Conservation (phyloP, 2,797 vertebrate genomes). For the Sebastes oblongus region DNA sequence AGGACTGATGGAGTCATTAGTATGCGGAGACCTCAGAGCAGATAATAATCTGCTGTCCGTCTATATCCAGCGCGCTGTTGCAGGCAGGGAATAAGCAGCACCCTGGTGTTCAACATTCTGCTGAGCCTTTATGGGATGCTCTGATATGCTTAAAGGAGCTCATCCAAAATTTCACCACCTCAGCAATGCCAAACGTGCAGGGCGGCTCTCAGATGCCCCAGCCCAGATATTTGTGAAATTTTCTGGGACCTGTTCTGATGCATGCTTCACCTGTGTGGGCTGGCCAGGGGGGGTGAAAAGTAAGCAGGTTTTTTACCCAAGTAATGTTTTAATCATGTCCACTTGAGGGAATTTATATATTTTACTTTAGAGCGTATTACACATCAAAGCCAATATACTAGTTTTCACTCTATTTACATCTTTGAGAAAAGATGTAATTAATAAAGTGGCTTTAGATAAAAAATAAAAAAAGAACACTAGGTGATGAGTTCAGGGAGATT, state of each 20-base stretch:
- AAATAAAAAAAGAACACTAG: neutral
- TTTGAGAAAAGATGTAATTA: neutral
- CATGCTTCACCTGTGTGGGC: constrained; percentile 29
- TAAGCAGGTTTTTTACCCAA: constrained; percentile 33
- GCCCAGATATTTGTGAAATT: constrained; percentile 31
- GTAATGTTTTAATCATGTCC: constrained; percentile 48
- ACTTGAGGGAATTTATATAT: constrained; percentile 11
- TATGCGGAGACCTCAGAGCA: constrained; percentile 24
- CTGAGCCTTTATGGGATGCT: constrained; percentile 48
- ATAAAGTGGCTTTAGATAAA: neutral
- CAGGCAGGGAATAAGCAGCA: constrained; percentile 26
- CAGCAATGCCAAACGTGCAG: constrained; percentile 42
- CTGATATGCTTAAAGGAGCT: constrained; percentile 63
- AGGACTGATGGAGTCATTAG: constrained; percentile 32
- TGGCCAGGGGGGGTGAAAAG: constrained; percentile 12
- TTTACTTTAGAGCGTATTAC: constrained; percentile 15
- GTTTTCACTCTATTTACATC: neutral
- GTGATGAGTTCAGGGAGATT: neutral
- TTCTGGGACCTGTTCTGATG: constrained; percentile 26
- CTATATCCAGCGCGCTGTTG: constrained; percentile 14
- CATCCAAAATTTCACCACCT: constrained; percentile 52
- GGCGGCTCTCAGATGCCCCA: constrained; percentile 21
- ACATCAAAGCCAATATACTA: constrained; percentile 5
- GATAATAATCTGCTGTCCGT: constrained; percentile 48
- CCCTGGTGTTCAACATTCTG: constrained; percentile 36